Base-by-base conservation (phyloP, 2,888 invertebrate species). In the Agapostemon virescens region DNA sequence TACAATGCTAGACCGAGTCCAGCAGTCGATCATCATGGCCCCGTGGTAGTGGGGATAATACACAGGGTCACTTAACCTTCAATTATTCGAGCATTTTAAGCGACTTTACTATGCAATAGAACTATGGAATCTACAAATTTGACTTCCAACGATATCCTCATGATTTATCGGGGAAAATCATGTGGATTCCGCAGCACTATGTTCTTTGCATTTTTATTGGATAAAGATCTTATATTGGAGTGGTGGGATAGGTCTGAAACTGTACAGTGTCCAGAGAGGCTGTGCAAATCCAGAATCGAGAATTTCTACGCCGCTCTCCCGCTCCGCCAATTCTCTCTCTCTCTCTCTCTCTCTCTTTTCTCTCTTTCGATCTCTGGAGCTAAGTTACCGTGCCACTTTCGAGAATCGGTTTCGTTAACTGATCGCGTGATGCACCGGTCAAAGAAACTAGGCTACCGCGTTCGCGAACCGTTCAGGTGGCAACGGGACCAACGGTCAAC, bases 351-450 rank as follows among this genome's bases (percentile, higher is more conserved):
- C 5, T 30, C 40, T n/a, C 9, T 26, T n/a, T n/a, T n/a, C 30
- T 11, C 40, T 20, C 30, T n/a, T 11, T 49, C 0, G n/a, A 40
- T 17, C 69, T 17, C 61, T 33, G 20, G 61, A 61, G 61, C 20
- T 20, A 55, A 58, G 69, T 40, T 33, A n/a, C 40, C 38, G 69
- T 58, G 55, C 69, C n/a, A 69, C 69, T 69, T 58, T 69, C 69
- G n/a, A 49, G 52, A 26, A 20, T 69, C 36, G 52, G 40, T 66
- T 30, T 38, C 13, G 30, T 40, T 42, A 36, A 20, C 30, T n/a
- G 55, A 40, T 36, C 36, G 69, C 33, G 11, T 9, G 23, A 36
- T 69, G 69, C 49, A 36, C 33, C 1, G 49, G 9, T 49, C 36
- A 23, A 23, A 69, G 69, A 38, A 55, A 69, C 36, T 55, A 38